These are phyloP conservation scores for Noctua janthina DNA, from an alignment of 2,888 invertebrate species.

Conservation along the genomic window DNA sequence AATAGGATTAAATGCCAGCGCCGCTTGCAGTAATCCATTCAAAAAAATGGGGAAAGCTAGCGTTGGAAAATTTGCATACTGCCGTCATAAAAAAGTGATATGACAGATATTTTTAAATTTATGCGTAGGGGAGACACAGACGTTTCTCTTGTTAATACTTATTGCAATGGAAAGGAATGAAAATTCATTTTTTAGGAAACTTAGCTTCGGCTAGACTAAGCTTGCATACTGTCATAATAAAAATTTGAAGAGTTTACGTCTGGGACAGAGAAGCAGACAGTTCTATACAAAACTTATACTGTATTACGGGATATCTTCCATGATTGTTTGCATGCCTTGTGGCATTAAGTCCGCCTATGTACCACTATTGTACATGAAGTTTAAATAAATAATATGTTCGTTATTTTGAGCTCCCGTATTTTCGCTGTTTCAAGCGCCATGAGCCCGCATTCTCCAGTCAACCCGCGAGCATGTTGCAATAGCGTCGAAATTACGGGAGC, in stretches of 20 bases:
- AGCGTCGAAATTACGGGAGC: too few relatives aligned
- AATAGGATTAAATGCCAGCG: slow-evolving; percentile 51
- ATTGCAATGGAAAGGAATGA: not conserved
- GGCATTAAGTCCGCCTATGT: too few relatives aligned
- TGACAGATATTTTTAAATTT: slow-evolving; percentile 22
- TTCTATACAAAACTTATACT: not conserved
- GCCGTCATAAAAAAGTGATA: slow-evolving; percentile 48
- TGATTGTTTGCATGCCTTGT: too few relatives aligned
- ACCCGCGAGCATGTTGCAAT: too few relatives aligned
- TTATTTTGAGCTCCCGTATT: too few relatives aligned
- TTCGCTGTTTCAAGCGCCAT: too few relatives aligned
- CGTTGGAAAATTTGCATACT: slow-evolving; percentile 56
- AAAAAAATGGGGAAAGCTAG: slow-evolving; percentile 32
- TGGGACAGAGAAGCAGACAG: not conserved
- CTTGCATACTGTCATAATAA: not conserved
- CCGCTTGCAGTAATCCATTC: slow-evolving; percentile 50
- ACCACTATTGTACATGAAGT: too few relatives aligned
- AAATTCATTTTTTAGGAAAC: not conserved
- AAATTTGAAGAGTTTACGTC: not conserved
- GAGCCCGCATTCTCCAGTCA: too few relatives aligned
- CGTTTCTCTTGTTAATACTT: not conserved
- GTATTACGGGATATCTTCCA: too few relatives aligned
- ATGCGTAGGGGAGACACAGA: not conserved
- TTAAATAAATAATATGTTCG: too few relatives aligned
- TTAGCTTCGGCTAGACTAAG: not conserved